Evolutionary conservation across 2,888 invertebrate species (phyloP).

Genomic region (Desoria tigrina): DNA sequence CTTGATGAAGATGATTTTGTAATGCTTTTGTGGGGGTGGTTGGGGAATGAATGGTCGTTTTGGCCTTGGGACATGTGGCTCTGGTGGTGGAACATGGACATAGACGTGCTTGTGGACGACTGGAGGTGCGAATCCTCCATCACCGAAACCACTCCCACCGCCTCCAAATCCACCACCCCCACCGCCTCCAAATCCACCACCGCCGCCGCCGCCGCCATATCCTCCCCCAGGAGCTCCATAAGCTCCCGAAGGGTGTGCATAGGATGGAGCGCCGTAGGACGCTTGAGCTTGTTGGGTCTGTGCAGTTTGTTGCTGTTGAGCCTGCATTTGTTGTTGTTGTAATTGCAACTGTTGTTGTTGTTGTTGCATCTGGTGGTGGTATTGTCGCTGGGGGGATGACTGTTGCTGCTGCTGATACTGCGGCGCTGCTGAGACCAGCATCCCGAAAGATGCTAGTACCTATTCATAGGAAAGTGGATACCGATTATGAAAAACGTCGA

Average conservation of each 20-base stretch:
- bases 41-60: constrained; percentile 67
- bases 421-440: constrained; percentile 51
- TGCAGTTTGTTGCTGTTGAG: constrained; percentile 2
- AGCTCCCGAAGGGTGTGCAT: constrained; percentile 25
- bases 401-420: constrained; percentile 40
- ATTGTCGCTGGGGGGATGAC: constrained; percentile 14
- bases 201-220: constrained; percentile 18
- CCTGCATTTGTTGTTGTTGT: constrained; percentile 19
- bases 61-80: constrained; percentile 69
- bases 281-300: constrained; percentile 17
- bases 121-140: constrained; percentile 61
- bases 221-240: constrained; percentile 30
- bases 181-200: constrained; percentile 17
- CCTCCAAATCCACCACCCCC: constrained; percentile 21
- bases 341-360: background rate
- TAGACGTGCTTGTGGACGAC: constrained; percentile 65
- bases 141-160: constrained; percentile 18
- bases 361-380: constrained; percentile 22
- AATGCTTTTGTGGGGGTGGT: constrained; percentile 61
- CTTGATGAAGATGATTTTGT: constrained; percentile 90
- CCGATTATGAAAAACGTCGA: no score
- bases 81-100: constrained; percentile 86
- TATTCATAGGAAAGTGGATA: constrained; percentile 27
- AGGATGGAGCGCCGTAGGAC: constrained; percentile 18
- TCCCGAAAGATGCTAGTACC: constrained; percentile 54